phyloP scores from a whole-genome alignment of 2,888 invertebrate species.

The Pseudococcus longispinus region DNA sequence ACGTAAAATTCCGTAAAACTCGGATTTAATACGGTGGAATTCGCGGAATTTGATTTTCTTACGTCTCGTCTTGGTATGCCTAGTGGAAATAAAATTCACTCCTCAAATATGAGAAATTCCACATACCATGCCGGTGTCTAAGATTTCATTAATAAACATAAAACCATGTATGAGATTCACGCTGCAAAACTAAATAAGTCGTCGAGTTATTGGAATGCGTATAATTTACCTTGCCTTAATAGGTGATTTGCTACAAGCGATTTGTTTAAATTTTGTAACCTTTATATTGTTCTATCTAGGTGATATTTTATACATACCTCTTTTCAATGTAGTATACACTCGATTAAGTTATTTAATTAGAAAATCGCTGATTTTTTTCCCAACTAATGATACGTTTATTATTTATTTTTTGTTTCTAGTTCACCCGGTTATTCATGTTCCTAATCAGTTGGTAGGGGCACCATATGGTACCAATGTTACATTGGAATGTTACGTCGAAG shows the following conservation, averaged over 20 bases:
- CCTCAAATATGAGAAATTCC: slow-evolving; percentile 52
- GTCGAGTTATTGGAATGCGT: slow-evolving; percentile 2
- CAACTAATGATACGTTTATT: too few species aligned
- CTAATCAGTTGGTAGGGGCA: slow-evolving; percentile 89
- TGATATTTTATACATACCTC: neutral
- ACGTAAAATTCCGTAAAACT: slow-evolving; percentile 46
- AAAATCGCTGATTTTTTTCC: too few species aligned
- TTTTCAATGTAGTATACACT: neutral
- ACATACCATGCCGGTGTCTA: slow-evolving; percentile 30
- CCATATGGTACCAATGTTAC: slow-evolving; percentile 85
- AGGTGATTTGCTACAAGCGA: neutral
- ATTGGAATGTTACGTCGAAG: slow-evolving; percentile 88
- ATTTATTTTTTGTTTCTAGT: slow-evolving; percentile 67
- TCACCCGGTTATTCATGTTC: slow-evolving; percentile 89
- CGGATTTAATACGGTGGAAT: slow-evolving; percentile 35
- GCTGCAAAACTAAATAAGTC: neutral
- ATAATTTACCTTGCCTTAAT: neutral
- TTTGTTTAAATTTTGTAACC: neutral
- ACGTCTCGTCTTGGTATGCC: slow-evolving; percentile 31
- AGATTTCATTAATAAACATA: slow-evolving; percentile 26
- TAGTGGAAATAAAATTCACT: slow-evolving; percentile 33
- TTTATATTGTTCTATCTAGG: neutral
- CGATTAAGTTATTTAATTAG: neutral
- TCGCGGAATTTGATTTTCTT: slow-evolving; percentile 49
- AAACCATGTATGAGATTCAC: slow-evolving; percentile 7